Conservation (phyloP, 2,113 vertebrate species). For the Pteruthius melanotis region DNA sequence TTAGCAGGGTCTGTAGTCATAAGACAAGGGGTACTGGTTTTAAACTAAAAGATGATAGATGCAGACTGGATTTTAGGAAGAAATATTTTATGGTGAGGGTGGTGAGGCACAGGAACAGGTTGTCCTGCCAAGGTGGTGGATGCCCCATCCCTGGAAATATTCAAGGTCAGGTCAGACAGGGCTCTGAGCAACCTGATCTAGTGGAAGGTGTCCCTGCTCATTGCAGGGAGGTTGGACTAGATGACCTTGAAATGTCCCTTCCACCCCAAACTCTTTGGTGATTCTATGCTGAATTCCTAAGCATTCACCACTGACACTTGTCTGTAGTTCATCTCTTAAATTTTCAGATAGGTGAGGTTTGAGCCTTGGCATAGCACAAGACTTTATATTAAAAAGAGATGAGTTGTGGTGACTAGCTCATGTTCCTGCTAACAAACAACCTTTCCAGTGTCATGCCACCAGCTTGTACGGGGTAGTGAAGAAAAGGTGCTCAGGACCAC, state of each 20-base stretch:
- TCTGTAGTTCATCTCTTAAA: not conserved
- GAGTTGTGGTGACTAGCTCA: not conserved
- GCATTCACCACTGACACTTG: not conserved
- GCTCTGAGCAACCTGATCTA: not conserved
- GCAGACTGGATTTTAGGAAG: not conserved
- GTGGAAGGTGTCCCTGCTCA: not conserved
- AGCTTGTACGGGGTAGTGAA: not conserved
- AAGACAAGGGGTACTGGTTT: not conserved
- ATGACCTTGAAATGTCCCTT: not conserved
- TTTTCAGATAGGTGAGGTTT: not conserved
- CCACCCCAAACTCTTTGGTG: not conserved
- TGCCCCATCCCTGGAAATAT: not conserved
- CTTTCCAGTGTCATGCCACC: not conserved
- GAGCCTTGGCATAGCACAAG: not conserved
- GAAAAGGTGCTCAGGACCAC: not conserved
- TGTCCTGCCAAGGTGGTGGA: not conserved
- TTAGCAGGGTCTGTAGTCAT: not conserved
- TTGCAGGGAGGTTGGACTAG: not conserved
- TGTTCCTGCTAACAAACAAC: not conserved
- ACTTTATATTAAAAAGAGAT: not conserved
- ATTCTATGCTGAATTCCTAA: not conserved
- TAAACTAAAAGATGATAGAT: not conserved
- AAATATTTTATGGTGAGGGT: not conserved
- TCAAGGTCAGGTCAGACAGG: not conserved
- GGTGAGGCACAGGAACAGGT: not conserved